These are phyloP conservation scores for Gnathonemus echidnorhynchus DNA, from an alignment of 2,113 vertebrate species.

Conservation along the genomic window DNA sequence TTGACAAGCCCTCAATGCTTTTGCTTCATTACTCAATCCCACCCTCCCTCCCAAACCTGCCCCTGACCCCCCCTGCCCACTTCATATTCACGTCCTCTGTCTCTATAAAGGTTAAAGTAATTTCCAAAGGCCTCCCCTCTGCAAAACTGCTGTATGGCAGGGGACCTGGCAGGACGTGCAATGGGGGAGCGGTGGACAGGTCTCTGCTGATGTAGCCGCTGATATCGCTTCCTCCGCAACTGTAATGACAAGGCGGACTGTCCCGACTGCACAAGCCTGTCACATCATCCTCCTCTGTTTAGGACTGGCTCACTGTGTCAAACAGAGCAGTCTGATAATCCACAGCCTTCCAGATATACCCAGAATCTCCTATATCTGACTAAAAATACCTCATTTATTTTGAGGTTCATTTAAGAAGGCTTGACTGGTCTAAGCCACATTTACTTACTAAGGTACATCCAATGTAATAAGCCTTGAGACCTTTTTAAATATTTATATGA, in stretches of 20 bases:
- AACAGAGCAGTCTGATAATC: not conserved
- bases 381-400: not conserved
- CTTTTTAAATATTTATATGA: not conserved
- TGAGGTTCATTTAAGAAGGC: not conserved
- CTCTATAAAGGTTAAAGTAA: conserved; percentile 11
- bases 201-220: not conserved
- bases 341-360: not conserved
- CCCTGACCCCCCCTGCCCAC: not conserved
- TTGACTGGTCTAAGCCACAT: not conserved
- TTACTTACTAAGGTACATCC: not conserved
- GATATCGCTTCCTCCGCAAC: not conserved
- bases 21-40: conserved; percentile 39
- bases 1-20: conserved; percentile 56
- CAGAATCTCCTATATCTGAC: not conserved
- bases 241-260: not conserved
- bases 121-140: conserved; percentile 12
- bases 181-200: not conserved
- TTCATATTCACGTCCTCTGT: not conserved
- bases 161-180: not conserved
- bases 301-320: not conserved
- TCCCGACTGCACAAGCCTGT: not conserved
- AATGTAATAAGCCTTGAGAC: not conserved
- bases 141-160: not conserved
- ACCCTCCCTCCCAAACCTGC: not conserved
- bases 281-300: not conserved